Evolutionary conservation across 2,113 vertebrate genomes (phyloP).

Genomic region (Seriola rivoliana): DNA sequence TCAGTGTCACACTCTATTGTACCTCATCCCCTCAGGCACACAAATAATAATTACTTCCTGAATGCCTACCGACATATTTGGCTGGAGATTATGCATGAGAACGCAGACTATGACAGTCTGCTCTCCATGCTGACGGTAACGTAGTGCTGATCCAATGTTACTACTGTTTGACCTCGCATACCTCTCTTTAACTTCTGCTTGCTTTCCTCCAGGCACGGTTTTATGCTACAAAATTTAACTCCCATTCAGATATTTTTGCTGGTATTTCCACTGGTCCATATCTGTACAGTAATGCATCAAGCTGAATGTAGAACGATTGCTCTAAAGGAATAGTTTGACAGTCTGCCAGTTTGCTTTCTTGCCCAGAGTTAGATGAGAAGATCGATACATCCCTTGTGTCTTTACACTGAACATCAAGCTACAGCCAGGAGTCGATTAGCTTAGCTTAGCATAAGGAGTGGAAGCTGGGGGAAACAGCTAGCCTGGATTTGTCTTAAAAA

Average conservation of each 20-base stretch:
- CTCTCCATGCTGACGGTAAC: constrained; percentile 98
- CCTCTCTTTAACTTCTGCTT: constrained; percentile 41
- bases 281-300: background rate
- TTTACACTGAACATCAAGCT: no score
- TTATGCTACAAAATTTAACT: constrained; percentile 66
- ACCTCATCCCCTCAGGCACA: constrained; percentile 95
- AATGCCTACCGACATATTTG: constrained; percentile 95
- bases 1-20: constrained; percentile 81
- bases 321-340: background rate
- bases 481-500: no score
- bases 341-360: background rate
- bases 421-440: no score
- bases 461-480: no score
- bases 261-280: constrained; percentile 88
- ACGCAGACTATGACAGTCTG: constrained; percentile 96
- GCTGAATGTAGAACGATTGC: background rate
- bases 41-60: constrained; percentile 99
- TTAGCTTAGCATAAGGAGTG: no score
- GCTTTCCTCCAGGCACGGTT: constrained; percentile 83
- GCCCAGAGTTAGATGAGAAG: background rate
- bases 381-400: background rate
- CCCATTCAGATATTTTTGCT: constrained; percentile 66
- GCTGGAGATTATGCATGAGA: constrained; percentile 98
- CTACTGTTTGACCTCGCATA: constrained; percentile 50
- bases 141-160: constrained; percentile 86